Evolutionary conservation across 1,140 invertebrate genomes (phyloP), one percentile per base, ranked within the genome.

Genomic region (Bombus fervidus): DNA sequence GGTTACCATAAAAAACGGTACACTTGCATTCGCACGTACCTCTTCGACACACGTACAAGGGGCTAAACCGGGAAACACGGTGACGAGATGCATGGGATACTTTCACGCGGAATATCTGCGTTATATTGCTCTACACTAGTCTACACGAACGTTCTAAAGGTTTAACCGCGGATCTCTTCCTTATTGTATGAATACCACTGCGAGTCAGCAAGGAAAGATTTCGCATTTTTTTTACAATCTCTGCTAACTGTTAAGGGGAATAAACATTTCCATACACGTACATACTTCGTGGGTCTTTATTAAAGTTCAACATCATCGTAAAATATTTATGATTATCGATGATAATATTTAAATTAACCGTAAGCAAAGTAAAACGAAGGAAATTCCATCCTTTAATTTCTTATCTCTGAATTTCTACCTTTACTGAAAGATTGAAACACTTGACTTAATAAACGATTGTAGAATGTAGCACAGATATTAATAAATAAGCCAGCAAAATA

Each of bases 21-120:
- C 86, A 90, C 72, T 83, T 82, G 88, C 89, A 83, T 90, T 90
- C 68, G 85, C 79, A 76, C 85, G 81, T 89, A 79, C 47, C 22
- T 66, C 68, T 68, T 83, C 75, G 87, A 77, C 53, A 66, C 53
- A 66, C 76, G 79, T 66, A 77, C 87, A 80, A 62, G 39, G 53
- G 39, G 62, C n/a, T 53, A 83, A 81, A 88, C 71, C 82, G 69
- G 31, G 47, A 79, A 85, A 87, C 76, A 81, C 73, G 57, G 64
- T 68, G 78, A 28, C 64, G 87, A 72, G 68, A 85, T 72, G 77
- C 77, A 53, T 72, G 83, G 28, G 57, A 80, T 64, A 85, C 39
- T 72, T 75, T 66, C 83, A 64, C 83, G 79, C 83, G 87, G 87
- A 80, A 74, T 77, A 74, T 22, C 47, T 53, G 68, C 82, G 47